Evolutionary conservation across 1,140 invertebrate species (phyloP).

Genomic region (Heliconius hewitsoni): DNA sequence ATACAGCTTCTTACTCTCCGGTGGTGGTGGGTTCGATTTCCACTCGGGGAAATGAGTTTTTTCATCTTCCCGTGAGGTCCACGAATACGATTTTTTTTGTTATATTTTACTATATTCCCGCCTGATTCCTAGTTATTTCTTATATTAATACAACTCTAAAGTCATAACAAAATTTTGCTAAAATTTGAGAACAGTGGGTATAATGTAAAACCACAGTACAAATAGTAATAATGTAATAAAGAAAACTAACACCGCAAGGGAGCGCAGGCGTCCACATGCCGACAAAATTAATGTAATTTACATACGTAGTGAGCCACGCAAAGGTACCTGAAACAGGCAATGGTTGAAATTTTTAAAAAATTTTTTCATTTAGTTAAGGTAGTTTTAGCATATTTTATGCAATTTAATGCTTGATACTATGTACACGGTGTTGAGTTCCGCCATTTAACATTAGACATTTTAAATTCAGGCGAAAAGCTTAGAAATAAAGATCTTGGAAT

Average conservation of each 20-base stretch:
- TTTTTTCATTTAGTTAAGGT: not conserved
- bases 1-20: too few species aligned
- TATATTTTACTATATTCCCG: too few species aligned
- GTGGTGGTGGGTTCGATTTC: too few species aligned
- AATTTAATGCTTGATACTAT: not conserved
- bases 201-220: not conserved
- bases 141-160: too few species aligned
- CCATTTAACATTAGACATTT: too few species aligned
- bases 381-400: not conserved
- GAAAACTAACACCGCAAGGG: not conserved
- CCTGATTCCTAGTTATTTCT: too few species aligned
- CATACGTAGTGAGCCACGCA: not conserved
- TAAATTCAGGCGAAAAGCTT: too few species aligned
- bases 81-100: too few species aligned
- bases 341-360: not conserved
- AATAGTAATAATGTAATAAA: slow-evolving; percentile 5
- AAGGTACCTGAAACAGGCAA: not conserved
- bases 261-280: not conserved
- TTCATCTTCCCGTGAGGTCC: too few species aligned
- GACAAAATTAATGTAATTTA: slow-evolving; percentile 12
- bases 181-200: not conserved
- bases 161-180: not conserved
- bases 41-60: too few species aligned
- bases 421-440: too few species aligned
- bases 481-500: too few species aligned